Conservation (phyloP, 2,888 invertebrate genomes). For the Stenolophus ochropezus region DNA sequence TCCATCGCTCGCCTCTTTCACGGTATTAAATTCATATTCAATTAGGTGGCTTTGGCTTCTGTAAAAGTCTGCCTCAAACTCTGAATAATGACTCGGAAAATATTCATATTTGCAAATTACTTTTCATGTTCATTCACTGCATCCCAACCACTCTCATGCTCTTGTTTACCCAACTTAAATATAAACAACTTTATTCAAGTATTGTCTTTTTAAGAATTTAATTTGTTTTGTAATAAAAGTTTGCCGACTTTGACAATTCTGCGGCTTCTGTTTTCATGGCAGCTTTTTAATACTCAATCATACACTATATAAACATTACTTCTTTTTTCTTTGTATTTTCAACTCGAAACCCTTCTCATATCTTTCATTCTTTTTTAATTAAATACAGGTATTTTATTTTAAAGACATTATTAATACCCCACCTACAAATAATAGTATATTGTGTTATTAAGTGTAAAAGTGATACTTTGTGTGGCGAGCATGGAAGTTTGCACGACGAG, state of each 20-base stretch:
- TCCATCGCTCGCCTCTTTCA: conserved; percentile 42
- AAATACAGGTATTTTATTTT: too few species aligned
- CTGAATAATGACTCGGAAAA: conserved; percentile 57
- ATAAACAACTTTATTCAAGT: conserved; percentile 57
- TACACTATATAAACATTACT: too few species aligned
- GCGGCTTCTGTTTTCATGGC: neutral
- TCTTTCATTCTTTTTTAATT: too few species aligned
- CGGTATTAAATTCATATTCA: conserved; percentile 61
- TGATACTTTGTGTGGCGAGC: too few species aligned
- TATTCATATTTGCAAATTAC: conserved; percentile 61
- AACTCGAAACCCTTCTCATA: too few species aligned
- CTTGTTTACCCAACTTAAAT: conserved; percentile 44
- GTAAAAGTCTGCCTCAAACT: conserved; percentile 49
- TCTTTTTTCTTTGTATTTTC: too few species aligned
- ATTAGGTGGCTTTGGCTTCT: conserved; percentile 53
- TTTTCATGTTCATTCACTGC: conserved; percentile 45
- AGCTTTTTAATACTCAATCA: neutral
- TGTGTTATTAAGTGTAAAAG: too few species aligned
- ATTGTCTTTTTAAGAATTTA: conserved; percentile 42
- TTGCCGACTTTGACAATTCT: conserved; percentile 3
- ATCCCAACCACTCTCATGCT: conserved; percentile 28
- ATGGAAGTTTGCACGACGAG: too few species aligned
- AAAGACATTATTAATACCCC: too few species aligned
- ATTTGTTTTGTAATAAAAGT: conserved; percentile 39
- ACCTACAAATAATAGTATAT: too few species aligned